Evolutionary conservation across 2,888 invertebrate species (phyloP).

Genomic region (Cheilosia scutellata): DNA sequence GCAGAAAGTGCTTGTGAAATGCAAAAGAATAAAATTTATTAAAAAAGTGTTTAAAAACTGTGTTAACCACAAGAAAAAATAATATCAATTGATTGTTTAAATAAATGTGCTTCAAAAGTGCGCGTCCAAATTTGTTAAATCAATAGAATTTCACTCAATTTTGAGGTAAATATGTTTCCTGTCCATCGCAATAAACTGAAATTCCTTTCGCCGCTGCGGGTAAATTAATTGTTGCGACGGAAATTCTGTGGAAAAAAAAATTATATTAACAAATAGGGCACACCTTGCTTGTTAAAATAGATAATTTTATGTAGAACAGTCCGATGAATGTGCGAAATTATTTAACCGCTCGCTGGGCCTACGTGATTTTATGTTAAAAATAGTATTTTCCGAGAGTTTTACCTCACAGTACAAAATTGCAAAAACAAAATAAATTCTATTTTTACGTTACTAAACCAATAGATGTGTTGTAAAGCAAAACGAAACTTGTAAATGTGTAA

Average conservation of each 20-base stretch:
- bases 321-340: conserved; percentile 35
- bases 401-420: conserved; percentile 14
- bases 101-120: conserved; percentile 37
- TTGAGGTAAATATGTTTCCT: conserved; percentile 49
- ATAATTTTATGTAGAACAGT: conserved; percentile 10
- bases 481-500: conserved; percentile 37
- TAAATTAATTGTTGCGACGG: conserved; percentile 31
- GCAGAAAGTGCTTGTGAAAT: conserved; percentile 44
- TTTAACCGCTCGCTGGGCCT: conserved; percentile 32
- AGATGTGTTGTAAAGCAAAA: conserved; percentile 17
- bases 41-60: conserved; percentile 20
- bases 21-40: conserved; percentile 23
- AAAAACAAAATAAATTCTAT: conserved; percentile 64
- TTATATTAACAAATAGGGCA: conserved; percentile 61
- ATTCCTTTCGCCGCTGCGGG: conserved; percentile 46
- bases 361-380: conserved; percentile 73
- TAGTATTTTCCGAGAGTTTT: conserved; percentile 44
- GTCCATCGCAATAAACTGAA: background rate
- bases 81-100: conserved; percentile 2
- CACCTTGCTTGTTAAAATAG: conserved; percentile 58
- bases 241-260: conserved; percentile 6
- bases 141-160: conserved; percentile 35
- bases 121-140: conserved; percentile 12
- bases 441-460: conserved; percentile 24
- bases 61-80: conserved; percentile 14